Percentiles rank a stretch among this genome's conserved stretches.
Conservation (phyloP, 2,888 invertebrate genomes). For the Dynastes grantii region DNA sequence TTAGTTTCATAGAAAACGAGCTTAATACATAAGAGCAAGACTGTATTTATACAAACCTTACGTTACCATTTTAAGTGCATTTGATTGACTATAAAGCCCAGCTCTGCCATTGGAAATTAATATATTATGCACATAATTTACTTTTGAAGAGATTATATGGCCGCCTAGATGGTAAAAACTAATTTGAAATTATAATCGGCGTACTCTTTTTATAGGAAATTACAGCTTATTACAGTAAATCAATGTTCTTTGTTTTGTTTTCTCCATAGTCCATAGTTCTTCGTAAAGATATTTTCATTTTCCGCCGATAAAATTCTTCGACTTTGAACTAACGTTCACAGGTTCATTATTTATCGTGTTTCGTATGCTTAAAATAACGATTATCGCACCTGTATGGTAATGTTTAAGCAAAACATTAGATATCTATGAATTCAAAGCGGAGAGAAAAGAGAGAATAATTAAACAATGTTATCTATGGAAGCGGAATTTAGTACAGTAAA, state of each 20-base stretch:
- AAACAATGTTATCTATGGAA: not conserved
- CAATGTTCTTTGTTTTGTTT: constrained; percentile 14
- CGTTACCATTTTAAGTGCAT: not conserved
- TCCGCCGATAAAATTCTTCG: not conserved
- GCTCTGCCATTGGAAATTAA: constrained; percentile 20
- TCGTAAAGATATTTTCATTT: not conserved
- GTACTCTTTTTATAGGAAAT: constrained; percentile 21
- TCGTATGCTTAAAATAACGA: not conserved
- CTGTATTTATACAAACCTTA: not conserved
- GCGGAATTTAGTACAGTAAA: too few relatives aligned
- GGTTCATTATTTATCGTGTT: not conserved
- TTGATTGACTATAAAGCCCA: not conserved
- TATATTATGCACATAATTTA: constrained; percentile 17
- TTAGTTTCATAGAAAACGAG: too few relatives aligned
- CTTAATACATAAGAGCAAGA: too few relatives aligned
- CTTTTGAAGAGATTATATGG: not conserved
- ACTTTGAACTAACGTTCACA: not conserved
- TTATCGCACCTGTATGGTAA: constrained; percentile 9
- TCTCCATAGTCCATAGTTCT: not conserved
- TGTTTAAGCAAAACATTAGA: not conserved
- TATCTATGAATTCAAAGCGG: not conserved
- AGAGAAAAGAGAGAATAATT: constrained; percentile 1
- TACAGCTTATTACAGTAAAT: constrained; percentile 29
- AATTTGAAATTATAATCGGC: constrained; percentile 15
- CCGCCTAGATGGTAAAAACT: constrained; percentile 22